Base-by-base conservation (phyloP, 2,888 invertebrate genomes). In the Orthonevra nobilis region DNA sequence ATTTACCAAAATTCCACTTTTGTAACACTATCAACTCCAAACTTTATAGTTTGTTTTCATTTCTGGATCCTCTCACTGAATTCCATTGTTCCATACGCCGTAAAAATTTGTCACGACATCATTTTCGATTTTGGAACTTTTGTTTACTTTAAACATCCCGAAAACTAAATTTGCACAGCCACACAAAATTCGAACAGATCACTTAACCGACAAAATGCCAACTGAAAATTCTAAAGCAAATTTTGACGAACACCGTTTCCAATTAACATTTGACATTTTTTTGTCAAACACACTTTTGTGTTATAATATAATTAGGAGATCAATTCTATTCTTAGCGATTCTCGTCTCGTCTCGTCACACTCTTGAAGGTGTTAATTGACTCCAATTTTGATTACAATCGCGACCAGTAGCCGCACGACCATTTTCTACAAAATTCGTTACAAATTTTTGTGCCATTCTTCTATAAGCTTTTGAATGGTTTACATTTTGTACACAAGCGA, bases 311-410 rank as follows among this genome's bases (percentile, higher is more conserved):
- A 64, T 72, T 69, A 63, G 75, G 28, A 75, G 56, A 69, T 50
- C 40, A 50, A 44, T 52, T 77, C 77, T 77, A 77, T 77, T 77
- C 64, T 72, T 77, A 48, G 72, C 58, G 23, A 60, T 4, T 4
- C 50, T 60, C 69, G 58, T 50, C 58, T 69, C 50, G 20, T 40
- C 52, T 60, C 38, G 77, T 66, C 72, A 70, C 56, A 48, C 70
- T 56, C 28, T 69, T 48, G 26, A 44, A 72, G 64, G 72, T 54
- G 77, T 5, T 72, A 77, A 77, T 72, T 66, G 63, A 54, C 14
- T 77, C 64, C 64, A 64, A 54, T 77, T 72, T 36, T 69, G 40
- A 69, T 50, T 60, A 58, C 40, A 28, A 20, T 20, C 6, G 32
- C 17, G 17, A 38, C 23, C 52, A 14, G 17, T 28, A 12, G 32